These are phyloP conservation scores for Cynodonichthys magdalenae DNA, from an alignment of 2,797 vertebrate genomes.

Conservation along the genomic window DNA sequence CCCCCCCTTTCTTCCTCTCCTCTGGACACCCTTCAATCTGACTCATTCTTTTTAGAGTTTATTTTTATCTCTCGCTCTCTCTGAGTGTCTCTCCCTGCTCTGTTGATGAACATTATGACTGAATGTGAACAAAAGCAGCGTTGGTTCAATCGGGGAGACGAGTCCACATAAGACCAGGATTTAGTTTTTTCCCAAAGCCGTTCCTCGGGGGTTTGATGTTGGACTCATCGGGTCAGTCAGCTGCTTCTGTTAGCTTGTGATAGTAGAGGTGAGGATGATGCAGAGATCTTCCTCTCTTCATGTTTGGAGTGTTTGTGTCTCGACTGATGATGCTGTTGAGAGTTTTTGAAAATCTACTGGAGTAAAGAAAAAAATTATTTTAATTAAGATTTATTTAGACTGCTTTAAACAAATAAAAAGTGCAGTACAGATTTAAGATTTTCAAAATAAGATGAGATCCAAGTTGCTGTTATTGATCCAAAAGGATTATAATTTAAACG, in stretches of 20 bases:
- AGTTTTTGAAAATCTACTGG: neutral
- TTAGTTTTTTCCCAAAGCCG: conserved; percentile 47
- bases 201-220: conserved; percentile 30
- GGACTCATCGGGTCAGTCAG: conserved; percentile 30
- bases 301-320: neutral
- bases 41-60: conserved; percentile 77
- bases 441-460: conserved; percentile 7
- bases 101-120: conserved; percentile 69
- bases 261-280: conserved; percentile 27
- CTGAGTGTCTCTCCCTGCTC: conserved; percentile 44
- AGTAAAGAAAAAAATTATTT: no score
- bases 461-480: neutral
- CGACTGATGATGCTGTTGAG: neutral
- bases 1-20: conserved; percentile 31
- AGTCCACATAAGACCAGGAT: conserved; percentile 53
- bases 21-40: conserved; percentile 71
- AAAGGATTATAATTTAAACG: conserved; percentile 1
- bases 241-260: conserved; percentile 34
- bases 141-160: no score
- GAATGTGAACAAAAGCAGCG: conserved; percentile 66
- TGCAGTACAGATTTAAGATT: neutral
- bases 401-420: no score
- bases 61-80: conserved; percentile 69
- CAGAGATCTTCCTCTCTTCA: conserved; percentile 5
- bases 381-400: no score